phyloP scores from a whole-genome alignment of 2,888 invertebrate species.

The Capitulum mitella region DNA sequence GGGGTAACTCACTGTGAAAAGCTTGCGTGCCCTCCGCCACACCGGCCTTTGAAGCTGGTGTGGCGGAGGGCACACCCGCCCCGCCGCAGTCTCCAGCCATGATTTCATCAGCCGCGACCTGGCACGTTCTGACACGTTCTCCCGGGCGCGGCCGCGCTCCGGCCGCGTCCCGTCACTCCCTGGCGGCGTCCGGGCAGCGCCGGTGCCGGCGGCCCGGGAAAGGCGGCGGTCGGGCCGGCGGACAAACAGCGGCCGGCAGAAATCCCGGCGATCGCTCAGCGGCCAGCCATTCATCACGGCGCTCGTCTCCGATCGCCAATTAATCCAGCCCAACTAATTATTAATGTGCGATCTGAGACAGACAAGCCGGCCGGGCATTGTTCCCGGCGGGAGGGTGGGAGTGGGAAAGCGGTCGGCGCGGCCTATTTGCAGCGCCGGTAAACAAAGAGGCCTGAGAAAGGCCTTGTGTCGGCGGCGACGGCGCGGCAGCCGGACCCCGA shows the following conservation, averaged over 20 bases:
- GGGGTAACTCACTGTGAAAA: too few relatives aligned
- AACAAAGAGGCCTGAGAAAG: not conserved
- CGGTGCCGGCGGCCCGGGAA: not conserved
- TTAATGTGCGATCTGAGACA: slow-evolving; percentile 7
- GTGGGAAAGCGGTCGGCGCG: not conserved
- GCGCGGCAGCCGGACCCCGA: too few relatives aligned
- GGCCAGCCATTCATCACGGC: not conserved
- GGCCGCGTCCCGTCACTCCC: too few relatives aligned
- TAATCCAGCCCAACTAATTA: slow-evolving; percentile 3
- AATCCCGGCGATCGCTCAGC: not conserved
- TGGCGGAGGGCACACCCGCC: too few relatives aligned
- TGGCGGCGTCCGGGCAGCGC: too few relatives aligned
- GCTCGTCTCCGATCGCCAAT: slow-evolving; percentile 16
- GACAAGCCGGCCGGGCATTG: not conserved
- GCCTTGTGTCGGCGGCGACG: not conserved
- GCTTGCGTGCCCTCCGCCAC: too few relatives aligned
- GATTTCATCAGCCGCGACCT: too few relatives aligned
- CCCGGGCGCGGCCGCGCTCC: too few relatives aligned
- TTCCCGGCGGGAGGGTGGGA: not conserved
- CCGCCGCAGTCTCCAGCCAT: too few relatives aligned
- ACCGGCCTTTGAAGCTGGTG: too few relatives aligned
- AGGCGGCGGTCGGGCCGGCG: not conserved
- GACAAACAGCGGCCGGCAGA: not conserved
- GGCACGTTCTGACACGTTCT: too few relatives aligned
- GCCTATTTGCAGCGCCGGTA: not conserved